Evolutionary conservation across 2,797 vertebrate genomes (phyloP).

Genomic region (Myotis daubentonii): DNA sequence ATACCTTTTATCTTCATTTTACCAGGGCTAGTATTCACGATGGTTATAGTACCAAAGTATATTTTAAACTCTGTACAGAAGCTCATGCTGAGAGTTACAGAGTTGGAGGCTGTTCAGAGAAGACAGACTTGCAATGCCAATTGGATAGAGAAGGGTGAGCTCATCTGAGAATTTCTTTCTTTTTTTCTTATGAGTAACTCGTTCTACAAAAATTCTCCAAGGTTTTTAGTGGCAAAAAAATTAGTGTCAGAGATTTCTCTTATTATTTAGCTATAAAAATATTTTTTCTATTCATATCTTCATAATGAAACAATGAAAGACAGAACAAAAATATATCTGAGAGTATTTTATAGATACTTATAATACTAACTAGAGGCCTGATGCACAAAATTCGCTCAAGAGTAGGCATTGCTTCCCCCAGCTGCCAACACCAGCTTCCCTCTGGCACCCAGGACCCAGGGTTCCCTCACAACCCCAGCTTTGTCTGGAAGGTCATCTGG

Average conservation of each 20-base stretch:
- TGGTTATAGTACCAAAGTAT: background rate
- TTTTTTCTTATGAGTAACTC: background rate
- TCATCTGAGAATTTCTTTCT: background rate
- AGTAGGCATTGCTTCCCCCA: too few relatives aligned
- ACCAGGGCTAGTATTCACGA: background rate
- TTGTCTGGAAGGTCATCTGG: too few relatives aligned
- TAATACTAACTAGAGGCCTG: background rate
- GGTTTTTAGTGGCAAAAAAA: background rate
- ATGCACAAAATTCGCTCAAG: too few relatives aligned
- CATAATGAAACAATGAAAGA: background rate
- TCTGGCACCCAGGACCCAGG: too few relatives aligned
- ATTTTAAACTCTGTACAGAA: background rate
- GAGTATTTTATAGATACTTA: constrained; percentile 25
- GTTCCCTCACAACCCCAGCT: too few relatives aligned
- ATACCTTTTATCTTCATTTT: background rate
- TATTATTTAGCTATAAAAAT: background rate
- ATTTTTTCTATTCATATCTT: constrained; percentile 8
- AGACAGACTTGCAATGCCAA: background rate
- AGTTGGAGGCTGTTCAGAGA: background rate
- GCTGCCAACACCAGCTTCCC: too few relatives aligned
- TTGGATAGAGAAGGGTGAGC: background rate
- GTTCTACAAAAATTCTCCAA: background rate
- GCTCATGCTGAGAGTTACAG: background rate
- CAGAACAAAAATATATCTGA: background rate
- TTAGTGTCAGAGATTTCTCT: background rate